Base-by-base conservation (phyloP, 2,113 vertebrate genomes). In the Erythrocercus mccallii region DNA sequence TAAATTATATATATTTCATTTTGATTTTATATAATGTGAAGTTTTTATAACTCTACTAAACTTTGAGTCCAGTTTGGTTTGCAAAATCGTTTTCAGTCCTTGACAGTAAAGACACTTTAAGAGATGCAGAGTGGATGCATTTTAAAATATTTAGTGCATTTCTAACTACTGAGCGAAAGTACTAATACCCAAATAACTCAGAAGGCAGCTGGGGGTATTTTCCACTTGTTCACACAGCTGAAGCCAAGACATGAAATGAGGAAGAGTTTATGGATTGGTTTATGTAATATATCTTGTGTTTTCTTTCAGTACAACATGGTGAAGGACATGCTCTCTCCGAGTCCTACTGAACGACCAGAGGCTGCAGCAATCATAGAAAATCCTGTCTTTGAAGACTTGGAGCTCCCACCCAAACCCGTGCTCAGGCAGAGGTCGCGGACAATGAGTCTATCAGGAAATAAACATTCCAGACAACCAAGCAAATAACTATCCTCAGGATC, bases 341-440 rank as follows among this genome's bases (percentile, higher is more conserved):
- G 98, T 83, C 99, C 99, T 16, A 86, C 79, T 8, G 98, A 99
- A 78, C 98, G 99, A 31, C 99, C 99, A 0, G 99, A 99, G 96
- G 99, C 99, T 12, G 98, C 96, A 1, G 98, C 98, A 60, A 99
- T 99, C 97, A 99, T 99, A 10, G 98, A 99, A 95, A 98, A 98
- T 3, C 96, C 99, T 27, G 96, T 99, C 27, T 99, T 99, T 97
- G 98, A 99, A 95, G 98, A 99, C 86, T 96, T 99, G 93, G 99
- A 99, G 94, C 90, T 99, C 61, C 98, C 99, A 6, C 98, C 98
- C 83, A 99, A 98, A 72, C 97, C 98, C 35, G 97, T 98, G 54
- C 86, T 99, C 68, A 97, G 99, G 89, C 99, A 99, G 97, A 98
- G 99, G 73, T 99, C 99, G 56, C 99, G 99, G 94, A 99, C 99